These are phyloP conservation scores for Lasiurus borealis DNA, from an alignment of 2,113 vertebrate genomes.

Conservation along the genomic window DNA sequence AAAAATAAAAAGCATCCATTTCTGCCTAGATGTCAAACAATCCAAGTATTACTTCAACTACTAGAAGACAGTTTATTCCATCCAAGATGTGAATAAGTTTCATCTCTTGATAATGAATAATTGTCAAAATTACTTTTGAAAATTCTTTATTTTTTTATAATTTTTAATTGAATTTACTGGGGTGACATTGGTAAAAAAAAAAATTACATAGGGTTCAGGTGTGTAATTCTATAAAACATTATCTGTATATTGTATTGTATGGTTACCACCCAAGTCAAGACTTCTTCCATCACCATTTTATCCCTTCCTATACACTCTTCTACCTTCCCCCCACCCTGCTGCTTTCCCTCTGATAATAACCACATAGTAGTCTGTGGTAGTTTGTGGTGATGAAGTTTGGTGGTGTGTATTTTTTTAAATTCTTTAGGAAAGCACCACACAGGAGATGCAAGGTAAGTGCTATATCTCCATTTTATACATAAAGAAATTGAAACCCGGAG, in stretches of 20 bases:
- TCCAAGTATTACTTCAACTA: background rate
- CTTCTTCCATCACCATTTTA: background rate
- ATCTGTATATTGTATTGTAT: background rate
- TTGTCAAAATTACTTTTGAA: conserved; percentile 15
- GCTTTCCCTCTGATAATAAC: background rate
- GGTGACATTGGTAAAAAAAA: background rate
- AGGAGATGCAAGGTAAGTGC: background rate
- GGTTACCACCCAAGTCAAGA: background rate
- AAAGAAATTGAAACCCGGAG: background rate
- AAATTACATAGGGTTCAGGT: background rate
- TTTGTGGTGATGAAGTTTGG: no score
- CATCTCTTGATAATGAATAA: background rate
- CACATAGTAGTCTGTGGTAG: background rate
- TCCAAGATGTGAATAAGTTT: background rate
- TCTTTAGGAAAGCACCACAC: background rate
- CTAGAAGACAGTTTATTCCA: background rate
- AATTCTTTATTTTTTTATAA: background rate
- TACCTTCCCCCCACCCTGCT: background rate
- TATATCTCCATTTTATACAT: background rate
- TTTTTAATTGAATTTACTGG: background rate
- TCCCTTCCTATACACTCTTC: background rate
- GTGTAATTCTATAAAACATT: background rate
- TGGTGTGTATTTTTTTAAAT: background rate
- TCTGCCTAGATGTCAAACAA: background rate
- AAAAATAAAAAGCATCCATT: background rate